A percentile compares a stretch with the other conserved stretches of the same genome.
Evolutionary conservation across 2,113 vertebrate species (phyloP).

Genomic region (Rattus rattus): DNA sequence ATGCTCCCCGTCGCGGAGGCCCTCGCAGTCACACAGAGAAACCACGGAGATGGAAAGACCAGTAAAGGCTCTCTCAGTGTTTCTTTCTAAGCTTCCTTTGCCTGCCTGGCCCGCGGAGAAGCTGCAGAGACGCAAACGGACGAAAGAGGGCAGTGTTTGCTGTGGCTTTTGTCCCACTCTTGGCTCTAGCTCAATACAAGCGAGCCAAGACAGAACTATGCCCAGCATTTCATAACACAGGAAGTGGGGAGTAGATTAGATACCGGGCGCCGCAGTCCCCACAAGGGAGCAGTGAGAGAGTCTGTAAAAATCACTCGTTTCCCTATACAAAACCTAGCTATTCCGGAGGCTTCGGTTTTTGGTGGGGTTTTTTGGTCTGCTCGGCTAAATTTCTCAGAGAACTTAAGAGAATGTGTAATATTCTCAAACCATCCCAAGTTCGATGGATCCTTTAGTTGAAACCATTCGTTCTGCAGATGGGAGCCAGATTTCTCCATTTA

Average conservation of each 20-base stretch:
- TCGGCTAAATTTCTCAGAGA: neutral
- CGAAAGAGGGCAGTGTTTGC: conserved; percentile 88
- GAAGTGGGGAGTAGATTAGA: conserved; percentile 87
- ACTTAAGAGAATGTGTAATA: neutral
- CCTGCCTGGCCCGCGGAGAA: neutral
- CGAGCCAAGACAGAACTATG: conserved; percentile 73
- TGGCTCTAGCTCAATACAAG: neutral
- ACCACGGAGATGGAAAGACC: neutral
- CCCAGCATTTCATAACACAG: conserved; percentile 88
- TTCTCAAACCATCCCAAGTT: neutral
- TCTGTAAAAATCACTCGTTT: conserved; percentile 52
- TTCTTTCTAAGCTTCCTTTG: conserved; percentile 42
- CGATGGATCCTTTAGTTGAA: neutral
- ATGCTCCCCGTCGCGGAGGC: neutral
- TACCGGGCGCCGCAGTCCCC: conserved; percentile 66
- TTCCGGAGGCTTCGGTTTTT: fast-evolving
- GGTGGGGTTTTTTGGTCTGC: neutral
- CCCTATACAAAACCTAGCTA: neutral
- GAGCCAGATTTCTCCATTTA: neutral
- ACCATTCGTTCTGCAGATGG: neutral
- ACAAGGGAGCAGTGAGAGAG: conserved; percentile 14
- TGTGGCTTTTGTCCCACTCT: conserved; percentile 61
- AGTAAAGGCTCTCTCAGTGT: neutral
- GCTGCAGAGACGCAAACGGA: conserved; percentile 32
- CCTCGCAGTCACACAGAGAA: conserved; percentile 60